Evolutionary conservation across 2,113 vertebrate genomes (phyloP).

Genomic region (Cryptomyrus ogoouensis): DNA sequence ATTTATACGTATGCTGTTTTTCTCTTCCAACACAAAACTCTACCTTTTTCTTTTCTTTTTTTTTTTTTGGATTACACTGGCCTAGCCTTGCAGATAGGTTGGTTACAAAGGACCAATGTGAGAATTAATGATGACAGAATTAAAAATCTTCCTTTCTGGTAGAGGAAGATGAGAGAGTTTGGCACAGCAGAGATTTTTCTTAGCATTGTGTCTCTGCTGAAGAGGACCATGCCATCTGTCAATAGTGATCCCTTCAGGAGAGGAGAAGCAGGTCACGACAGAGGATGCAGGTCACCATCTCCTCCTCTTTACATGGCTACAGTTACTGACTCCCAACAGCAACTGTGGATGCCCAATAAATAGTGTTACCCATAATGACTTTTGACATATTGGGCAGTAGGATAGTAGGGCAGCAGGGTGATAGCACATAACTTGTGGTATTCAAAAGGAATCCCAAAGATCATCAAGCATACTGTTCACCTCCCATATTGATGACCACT

Average conservation of each 20-base stretch:
- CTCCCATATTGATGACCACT: background rate
- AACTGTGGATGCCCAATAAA: background rate
- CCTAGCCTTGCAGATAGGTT: too few relatives aligned
- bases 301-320: background rate
- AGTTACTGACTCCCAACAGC: background rate
- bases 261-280: background rate
- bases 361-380: background rate
- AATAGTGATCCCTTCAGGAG: background rate
- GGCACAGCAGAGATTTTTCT: background rate
- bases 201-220: background rate
- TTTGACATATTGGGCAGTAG: background rate
- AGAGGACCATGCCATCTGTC: background rate
- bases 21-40: too few relatives aligned
- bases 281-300: background rate
- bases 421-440: background rate
- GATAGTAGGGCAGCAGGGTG: background rate
- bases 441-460: background rate
- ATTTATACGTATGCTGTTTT: too few relatives aligned
- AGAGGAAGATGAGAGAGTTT: background rate
- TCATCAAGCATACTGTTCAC: background rate
- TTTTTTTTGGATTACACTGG: too few relatives aligned
- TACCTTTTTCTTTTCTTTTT: too few relatives aligned
- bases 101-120: background rate
- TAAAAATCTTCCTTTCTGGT: slow-evolving; percentile 2
- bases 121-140: slow-evolving; percentile 11